Percentiles rank a stretch among this genome's conserved stretches.
These are phyloP conservation scores for Boleophthalmus pectinirostris DNA, from an alignment of 2,113 vertebrate genomes.

Conservation along the genomic window DNA sequence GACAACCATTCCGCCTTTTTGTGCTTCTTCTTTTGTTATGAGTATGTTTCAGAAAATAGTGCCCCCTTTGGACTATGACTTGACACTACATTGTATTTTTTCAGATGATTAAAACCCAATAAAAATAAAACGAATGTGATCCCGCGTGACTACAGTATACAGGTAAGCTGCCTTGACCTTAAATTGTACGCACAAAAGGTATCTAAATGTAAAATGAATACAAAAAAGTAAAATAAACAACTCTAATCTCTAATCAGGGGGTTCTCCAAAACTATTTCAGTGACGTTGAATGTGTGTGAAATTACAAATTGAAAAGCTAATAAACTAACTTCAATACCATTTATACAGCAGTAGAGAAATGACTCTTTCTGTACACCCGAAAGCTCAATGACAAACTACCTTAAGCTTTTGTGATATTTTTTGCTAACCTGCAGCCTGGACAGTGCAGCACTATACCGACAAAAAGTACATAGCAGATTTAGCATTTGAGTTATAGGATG, in stretches of 20 bases:
- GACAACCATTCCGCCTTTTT: conserved; percentile 81
- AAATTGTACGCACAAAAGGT: conserved; percentile 9
- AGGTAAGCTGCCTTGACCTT: conserved; percentile 34
- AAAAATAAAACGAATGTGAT: neutral
- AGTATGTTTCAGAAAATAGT: conserved; percentile 69
- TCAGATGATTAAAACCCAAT: neutral
- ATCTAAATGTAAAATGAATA: conserved; percentile 1
- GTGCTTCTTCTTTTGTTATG: conserved; percentile 84
- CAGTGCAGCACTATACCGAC: conserved; percentile 69
- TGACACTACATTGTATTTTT: conserved; percentile 23
- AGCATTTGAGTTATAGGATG: conserved; percentile 48
- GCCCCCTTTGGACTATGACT: conserved; percentile 66
- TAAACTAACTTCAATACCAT: conserved; percentile 55
- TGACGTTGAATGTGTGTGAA: conserved; percentile 22
- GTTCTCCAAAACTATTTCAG: conserved; percentile 20
- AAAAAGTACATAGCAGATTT: conserved; percentile 62
- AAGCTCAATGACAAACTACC: conserved; percentile 55
- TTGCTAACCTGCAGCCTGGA: conserved; percentile 50
- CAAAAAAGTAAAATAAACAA: neutral
- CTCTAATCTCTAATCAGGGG: conserved; percentile 19
- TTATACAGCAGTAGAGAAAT: conserved; percentile 56
- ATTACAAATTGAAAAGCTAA: conserved; percentile 49
- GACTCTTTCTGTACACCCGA: conserved; percentile 53
- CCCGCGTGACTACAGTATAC: neutral
- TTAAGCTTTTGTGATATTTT: conserved; percentile 37